Conservation (phyloP, 92 coral and sea anemone genomes). For the Epizoanthus stellaris region DNA sequence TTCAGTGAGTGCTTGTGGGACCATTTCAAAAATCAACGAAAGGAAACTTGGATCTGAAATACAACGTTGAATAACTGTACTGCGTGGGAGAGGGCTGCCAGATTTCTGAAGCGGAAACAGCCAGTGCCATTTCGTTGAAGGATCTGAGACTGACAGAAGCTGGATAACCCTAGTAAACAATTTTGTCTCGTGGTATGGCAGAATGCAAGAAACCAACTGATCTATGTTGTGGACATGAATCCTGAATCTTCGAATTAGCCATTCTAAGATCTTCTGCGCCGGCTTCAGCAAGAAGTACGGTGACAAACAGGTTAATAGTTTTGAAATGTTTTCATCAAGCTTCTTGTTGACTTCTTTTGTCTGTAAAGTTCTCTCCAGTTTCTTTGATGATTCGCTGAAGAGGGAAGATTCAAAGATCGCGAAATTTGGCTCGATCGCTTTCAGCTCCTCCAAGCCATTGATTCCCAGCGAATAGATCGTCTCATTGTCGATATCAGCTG, state of each 20-base stretch:
- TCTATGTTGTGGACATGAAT: slow-evolving; percentile 85
- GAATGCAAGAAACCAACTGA: slow-evolving; percentile 73
- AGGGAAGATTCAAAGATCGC: slow-evolving; percentile 69
- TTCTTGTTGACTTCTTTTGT: slow-evolving; percentile 82
- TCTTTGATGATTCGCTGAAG: slow-evolving; percentile 84
- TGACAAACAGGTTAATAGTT: slow-evolving; percentile 79
- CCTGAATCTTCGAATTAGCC: slow-evolving; percentile 91
- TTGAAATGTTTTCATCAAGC: slow-evolving; percentile 73
- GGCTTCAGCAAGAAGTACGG: slow-evolving; percentile 95
- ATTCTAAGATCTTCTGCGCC: slow-evolving; percentile 92
- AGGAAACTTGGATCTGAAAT: slow-evolving; percentile 76
- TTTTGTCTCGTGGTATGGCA: slow-evolving; percentile 96
- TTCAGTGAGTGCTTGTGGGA: too few relatives aligned
- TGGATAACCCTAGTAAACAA: slow-evolving; percentile 90
- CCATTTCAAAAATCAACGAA: slow-evolving; percentile 77
- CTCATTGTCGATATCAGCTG: slow-evolving; percentile 95
- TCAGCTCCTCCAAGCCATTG: slow-evolving; percentile 93
- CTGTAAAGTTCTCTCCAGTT: slow-evolving; percentile 82
- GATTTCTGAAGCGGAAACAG: slow-evolving; percentile 81
- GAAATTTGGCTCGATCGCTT: slow-evolving; percentile 76
- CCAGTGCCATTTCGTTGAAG: slow-evolving; percentile 94
- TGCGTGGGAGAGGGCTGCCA: slow-evolving; percentile 86
- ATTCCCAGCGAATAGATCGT: slow-evolving; percentile 89
- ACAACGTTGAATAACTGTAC: slow-evolving; percentile 87
- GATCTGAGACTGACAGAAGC: slow-evolving; percentile 69